These are phyloP conservation scores for Globodera rostochiensis DNA, from an alignment of 1,140 invertebrate species.

Conservation along the genomic window DNA sequence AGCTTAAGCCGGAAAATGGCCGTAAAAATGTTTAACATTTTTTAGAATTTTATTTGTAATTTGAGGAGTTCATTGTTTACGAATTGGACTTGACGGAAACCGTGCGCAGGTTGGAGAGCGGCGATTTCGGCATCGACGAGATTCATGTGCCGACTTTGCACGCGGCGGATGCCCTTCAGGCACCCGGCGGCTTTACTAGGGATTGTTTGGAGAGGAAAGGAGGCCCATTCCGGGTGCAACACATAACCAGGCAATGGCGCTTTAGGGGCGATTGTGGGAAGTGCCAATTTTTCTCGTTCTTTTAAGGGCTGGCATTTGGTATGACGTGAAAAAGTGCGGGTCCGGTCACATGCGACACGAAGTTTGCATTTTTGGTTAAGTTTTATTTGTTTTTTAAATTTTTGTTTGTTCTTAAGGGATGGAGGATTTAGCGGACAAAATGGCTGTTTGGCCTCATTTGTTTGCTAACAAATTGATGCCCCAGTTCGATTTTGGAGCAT, in stretches of 20 bases:
- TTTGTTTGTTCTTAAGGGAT: not conserved
- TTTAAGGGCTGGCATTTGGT: constrained; percentile 15
- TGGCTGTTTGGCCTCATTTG: constrained; percentile 18
- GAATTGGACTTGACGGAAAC: constrained; percentile 23
- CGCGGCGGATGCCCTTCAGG: constrained; percentile 19
- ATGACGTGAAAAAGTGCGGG: constrained; percentile 7
- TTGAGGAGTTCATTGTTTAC: constrained; percentile 26
- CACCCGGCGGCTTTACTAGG: constrained; percentile 25
- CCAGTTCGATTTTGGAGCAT: constrained; percentile 32
- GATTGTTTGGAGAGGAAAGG: constrained; percentile 15
- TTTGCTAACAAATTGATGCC: constrained; percentile 33
- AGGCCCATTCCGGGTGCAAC: not conserved
- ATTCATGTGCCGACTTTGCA: constrained; percentile 18
- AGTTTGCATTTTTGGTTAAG: constrained; percentile 5
- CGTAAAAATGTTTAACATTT: not conserved
- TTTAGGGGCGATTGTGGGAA: not conserved
- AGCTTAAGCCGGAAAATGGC: constrained; percentile 18
- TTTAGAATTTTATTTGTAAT: not conserved
- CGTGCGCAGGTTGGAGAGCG: constrained; percentile 1
- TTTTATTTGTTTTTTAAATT: too few relatives aligned
- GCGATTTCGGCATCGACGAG: constrained; percentile 14
- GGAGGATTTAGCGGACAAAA: not conserved
- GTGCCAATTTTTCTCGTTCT: not conserved
- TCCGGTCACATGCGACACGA: not conserved
- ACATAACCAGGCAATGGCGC: constrained; percentile 23